Evolutionary conservation across 2,888 invertebrate species (phyloP), one percentile per base, ranked within the genome.

Genomic region (Ormyrus pomaceus): DNA sequence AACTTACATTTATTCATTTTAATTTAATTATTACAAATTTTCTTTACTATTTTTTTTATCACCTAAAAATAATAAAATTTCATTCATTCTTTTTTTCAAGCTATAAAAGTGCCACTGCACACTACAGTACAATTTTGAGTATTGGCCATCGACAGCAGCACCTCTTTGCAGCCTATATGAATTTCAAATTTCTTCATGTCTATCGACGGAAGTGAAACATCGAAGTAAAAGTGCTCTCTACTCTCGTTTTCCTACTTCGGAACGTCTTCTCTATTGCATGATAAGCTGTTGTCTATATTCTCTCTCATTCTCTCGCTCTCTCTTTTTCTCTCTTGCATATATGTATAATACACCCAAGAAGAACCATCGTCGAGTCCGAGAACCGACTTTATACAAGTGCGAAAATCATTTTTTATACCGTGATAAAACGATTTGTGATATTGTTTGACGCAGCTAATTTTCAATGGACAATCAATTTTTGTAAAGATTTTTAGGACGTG

Each of bases 221-320:
- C 66, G 62, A 80, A 61, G 66, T 48, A 48, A 80, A 79, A 69
- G 48, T 69, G 53, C 55, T 74, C 69, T 81, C 19, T 81, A 62
- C 78, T 78, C 66, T 76, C 50, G 76, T 74, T 81, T 66, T 56
- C 34, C 48, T 51, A 59, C 69, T 64, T 59, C 56, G 58, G 11
- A 77, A 77, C 34, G 73, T 73, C 73, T 80, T 53, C 48, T 73
- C 65, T 80, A 65, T 74, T 81, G 81, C 81, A 81, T 78, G 81
- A 78, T 51, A 55, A 61, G 50, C 81, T 81, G 59, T 78, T 19
- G 48, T 75, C 69, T 77, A 73, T 80, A 74, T 64, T 68, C 51
- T 73, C 77, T 80, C 73, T 80, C 65, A 53, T 55, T 78, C 71
- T 75, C 74, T 78, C 75, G 65, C 53, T 79, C 62, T 72, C 68